Base-by-base conservation (phyloP, 2,888 invertebrate genomes). In the Morpho achilles region DNA sequence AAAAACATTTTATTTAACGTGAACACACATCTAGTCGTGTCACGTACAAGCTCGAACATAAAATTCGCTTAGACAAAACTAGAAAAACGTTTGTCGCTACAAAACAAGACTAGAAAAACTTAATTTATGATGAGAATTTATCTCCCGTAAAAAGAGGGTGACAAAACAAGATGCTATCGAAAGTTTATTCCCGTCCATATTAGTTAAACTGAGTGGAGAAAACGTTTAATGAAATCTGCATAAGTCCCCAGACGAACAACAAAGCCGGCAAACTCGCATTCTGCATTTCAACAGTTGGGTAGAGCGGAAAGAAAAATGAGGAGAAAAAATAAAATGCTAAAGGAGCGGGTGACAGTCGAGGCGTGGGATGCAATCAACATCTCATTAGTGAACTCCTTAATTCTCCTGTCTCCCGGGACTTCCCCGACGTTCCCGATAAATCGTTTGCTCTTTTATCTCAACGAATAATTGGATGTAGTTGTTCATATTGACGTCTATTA, bases 331-430 rank as follows among this genome's bases (percentile, higher is more conserved):
- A 65, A 65, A 65, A 80, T 78, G 77, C 73, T 75, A 79, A 82
- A 76, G 74, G 78, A 76, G 68, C 66, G 62, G 58, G 69, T 77
- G 82, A 80, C 80, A 82, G 85, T 77, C 80, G 80, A 73, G 74
- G 73, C 78, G 74, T 72, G 76, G 79, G 80, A 80, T 80, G 84
- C 87, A 87, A 87, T 88, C 87, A 87, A 85, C 88, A 87, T 88
- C 86, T 87, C 87, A 87, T 88, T 87, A 87, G 86, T 71, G 77
- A 72, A 78, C 73, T 79, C 79, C 81, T 86, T 87, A 87, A 85
- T 86, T 84, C 80, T 71, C 72, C 74, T 77, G 80, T 82, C 79
- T 58, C 63, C 69, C 72, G 79, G 67, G 70, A 71, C 71, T 68
- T 71, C 73, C 73, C 75, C 77, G 84, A 85, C 82, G 84, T 79